These are phyloP conservation scores for Drosophila flavopinicola DNA, from an alignment of 2,888 invertebrate genomes.

Conservation along the genomic window DNA sequence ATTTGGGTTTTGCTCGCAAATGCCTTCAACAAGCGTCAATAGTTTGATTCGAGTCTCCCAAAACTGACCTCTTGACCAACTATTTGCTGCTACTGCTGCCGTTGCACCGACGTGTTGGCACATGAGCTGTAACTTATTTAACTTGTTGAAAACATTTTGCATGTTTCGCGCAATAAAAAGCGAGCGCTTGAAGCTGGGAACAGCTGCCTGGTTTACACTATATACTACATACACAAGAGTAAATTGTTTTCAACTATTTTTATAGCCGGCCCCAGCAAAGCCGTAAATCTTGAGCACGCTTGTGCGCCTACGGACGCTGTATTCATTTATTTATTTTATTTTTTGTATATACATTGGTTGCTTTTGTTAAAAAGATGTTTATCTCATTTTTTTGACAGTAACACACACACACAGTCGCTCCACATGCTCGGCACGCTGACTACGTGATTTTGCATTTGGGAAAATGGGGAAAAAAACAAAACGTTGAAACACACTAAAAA, in stretches of 20 bases:
- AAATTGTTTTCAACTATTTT: slow-evolving; percentile 62
- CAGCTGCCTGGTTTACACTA: slow-evolving; percentile 21
- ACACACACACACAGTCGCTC: slow-evolving; percentile 24
- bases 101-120: background rate
- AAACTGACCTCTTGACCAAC: slow-evolving; percentile 34
- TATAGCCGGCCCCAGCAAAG: slow-evolving; percentile 42
- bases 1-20: too few relatives aligned
- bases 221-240: slow-evolving; percentile 13
- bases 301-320: slow-evolving; percentile 34
- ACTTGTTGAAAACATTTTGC: slow-evolving; percentile 30
- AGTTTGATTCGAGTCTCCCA: background rate
- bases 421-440: slow-evolving; percentile 33
- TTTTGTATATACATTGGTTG: background rate
- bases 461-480: slow-evolving; percentile 19
- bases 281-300: slow-evolving; percentile 58
- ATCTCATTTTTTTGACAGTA: slow-evolving; percentile 48
- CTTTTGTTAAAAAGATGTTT: slow-evolving; percentile 39
- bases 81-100: background rate
- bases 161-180: slow-evolving; percentile 43
- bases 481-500: background rate
- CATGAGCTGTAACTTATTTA: slow-evolving; percentile 18
- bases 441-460: slow-evolving; percentile 49
- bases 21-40: slow-evolving; percentile 20
- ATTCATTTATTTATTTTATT: slow-evolving; percentile 6
- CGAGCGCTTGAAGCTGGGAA: slow-evolving; percentile 4